A percentile compares a stretch with the other conserved stretches of the same genome.
Conservation (phyloP, 2,888 invertebrate species). For the Bombylius major region DNA sequence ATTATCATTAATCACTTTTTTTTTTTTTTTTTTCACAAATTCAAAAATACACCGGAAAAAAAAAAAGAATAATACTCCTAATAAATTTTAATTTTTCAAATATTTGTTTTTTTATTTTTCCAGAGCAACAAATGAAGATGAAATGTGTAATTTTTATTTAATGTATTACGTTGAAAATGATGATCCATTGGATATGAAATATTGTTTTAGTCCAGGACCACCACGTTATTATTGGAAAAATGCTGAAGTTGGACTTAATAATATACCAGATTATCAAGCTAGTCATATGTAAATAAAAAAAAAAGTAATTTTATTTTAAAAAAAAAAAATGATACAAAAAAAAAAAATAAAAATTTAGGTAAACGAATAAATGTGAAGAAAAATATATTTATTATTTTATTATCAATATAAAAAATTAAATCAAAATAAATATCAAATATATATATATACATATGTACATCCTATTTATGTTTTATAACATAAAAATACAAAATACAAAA, state of each 20-base stretch:
- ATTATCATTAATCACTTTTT: not conserved
- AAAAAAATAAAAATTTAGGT: not conserved
- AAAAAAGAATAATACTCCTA: not conserved
- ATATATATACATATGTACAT: no score
- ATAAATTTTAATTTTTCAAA: not conserved
- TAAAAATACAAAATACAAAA: no score
- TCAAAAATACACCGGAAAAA: no score
- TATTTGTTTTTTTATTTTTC: not conserved
- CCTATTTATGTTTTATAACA: no score
- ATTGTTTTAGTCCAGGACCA: slow-evolving; percentile 74
- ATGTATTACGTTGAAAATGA: slow-evolving; percentile 82
- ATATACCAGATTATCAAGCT: slow-evolving; percentile 65
- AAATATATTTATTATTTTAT: no score
- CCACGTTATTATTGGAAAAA: slow-evolving; percentile 72
- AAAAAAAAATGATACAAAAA: not conserved
- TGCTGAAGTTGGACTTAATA: slow-evolving; percentile 48
- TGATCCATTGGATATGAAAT: slow-evolving; percentile 61
- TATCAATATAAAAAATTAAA: no score
- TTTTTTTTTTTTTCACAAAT: not conserved
- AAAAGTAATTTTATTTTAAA: not conserved
- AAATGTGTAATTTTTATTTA: slow-evolving; percentile 93
- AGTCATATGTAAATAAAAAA: slow-evolving; percentile 30
- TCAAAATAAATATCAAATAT: no score
- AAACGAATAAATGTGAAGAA: no score
- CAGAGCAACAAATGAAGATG: slow-evolving; percentile 72